Conservation (phyloP, 2,888 invertebrate species). For the Eurois occulta region DNA sequence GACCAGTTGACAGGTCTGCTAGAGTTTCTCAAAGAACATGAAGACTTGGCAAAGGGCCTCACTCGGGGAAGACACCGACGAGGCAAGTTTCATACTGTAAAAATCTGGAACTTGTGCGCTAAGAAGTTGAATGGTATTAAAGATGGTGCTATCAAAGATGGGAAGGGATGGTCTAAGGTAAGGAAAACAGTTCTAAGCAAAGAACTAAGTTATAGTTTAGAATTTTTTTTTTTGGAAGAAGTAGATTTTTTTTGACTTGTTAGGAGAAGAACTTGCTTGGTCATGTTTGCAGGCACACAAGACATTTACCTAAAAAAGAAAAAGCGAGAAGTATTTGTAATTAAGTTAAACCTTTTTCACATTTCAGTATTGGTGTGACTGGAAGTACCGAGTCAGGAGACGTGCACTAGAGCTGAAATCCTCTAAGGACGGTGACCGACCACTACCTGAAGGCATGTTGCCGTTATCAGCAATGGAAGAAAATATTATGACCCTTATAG, state of each 20-base stretch:
- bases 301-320: not conserved
- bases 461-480: conserved; percentile 77
- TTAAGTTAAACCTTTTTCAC: not conserved
- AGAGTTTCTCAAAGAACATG: conserved; percentile 79
- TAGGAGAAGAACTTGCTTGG: not conserved
- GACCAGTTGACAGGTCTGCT: conserved; percentile 77
- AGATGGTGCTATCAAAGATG: conserved; percentile 77
- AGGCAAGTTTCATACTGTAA: conserved; percentile 76
- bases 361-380: conserved; percentile 83
- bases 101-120: conserved; percentile 80
- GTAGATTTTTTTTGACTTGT: not conserved
- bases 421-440: conserved; percentile 70
- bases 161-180: conserved; percentile 85
- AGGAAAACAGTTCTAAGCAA: not conserved
- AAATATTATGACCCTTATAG: conserved; percentile 77
- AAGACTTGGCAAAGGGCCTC: conserved; percentile 76
- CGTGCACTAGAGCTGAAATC: conserved; percentile 78
- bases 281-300: not conserved
- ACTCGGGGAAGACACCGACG: conserved; percentile 75
- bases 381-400: conserved; percentile 81
- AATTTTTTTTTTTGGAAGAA: not conserved
- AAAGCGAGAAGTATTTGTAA: not conserved
- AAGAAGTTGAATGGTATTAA: conserved; percentile 75
- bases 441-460: conserved; percentile 72
- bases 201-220: not conserved